Evolutionary conservation across 2,797 vertebrate genomes (phyloP), one percentile per base, ranked within the genome.

Genomic region (Toxotes lorentzi): DNA sequence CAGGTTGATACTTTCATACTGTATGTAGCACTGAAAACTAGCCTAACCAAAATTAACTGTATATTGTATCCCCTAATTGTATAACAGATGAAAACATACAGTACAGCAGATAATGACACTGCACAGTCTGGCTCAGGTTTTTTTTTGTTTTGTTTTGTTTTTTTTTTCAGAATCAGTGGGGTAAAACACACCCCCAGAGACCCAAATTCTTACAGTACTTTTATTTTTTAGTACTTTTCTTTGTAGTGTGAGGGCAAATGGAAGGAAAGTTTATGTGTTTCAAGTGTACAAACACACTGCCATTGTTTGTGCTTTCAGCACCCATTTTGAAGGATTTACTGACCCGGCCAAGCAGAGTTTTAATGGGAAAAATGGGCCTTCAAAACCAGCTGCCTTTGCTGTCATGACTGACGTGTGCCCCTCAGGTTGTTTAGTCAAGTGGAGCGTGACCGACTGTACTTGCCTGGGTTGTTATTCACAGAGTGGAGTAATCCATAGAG

Each of bases 11-110:
- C 27, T 35, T 78, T 57, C 38, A 79, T 57, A 61, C 35, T 78
- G 32, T 88, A 86, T 87, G 92, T 93, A 92, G 93, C 92, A 90
- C 76, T 84, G 30, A 87, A 71, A 79, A 67, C 59, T 87, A 90
- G 71, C 79, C 70, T 45, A 82, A 82, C 76, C 82, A 75, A 80
- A 84, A 70, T 19, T 5, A 21, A 14, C 13, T 38, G 16, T 45
- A 32, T 43, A 34, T 67, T 54, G n/a, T 27, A 41, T 21, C 2
- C 63, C 65, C 45, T 57, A 76, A 70, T 61, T 81, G 72, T 76
- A 78, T 69, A n/a, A 60, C 13, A 56, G 45, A 53, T 32, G 54
- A 54, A 70, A 59, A 51, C 27, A 32, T 19, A 59, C 56, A 71
- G 50, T 23, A 70, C 24, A 71, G 62, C 19, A 60, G 69, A 54